These are phyloP conservation scores for Callosobruchus maculatus DNA, from an alignment of 2,888 invertebrate species.

Conservation along the genomic window DNA sequence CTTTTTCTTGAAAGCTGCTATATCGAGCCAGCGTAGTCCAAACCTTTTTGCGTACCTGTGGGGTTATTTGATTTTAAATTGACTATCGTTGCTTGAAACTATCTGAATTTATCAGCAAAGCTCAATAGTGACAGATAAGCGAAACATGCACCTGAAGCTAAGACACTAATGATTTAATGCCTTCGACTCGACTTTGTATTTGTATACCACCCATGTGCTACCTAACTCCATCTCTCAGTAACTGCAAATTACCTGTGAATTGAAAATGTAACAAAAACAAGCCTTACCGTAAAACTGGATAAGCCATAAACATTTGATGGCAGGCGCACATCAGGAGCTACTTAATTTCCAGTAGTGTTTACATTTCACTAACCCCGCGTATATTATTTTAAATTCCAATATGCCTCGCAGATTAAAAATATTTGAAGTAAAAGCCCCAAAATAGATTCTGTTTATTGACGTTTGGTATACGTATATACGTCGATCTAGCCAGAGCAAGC, in stretches of 20 bases:
- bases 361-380: constrained; percentile 20
- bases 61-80: no score
- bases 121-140: no score
- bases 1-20: no score
- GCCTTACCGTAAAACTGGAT: not conserved
- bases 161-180: no score
- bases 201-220: not conserved
- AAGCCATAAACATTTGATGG: not conserved
- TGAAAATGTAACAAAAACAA: not conserved
- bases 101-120: no score
- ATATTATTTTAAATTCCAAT: constrained; percentile 27
- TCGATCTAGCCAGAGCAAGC: not conserved
- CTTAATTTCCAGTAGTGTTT: constrained; percentile 18
- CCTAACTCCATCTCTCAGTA: not conserved
- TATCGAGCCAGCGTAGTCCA: no score
- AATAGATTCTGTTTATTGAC: constrained; percentile 34
- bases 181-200: no score
- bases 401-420: constrained; percentile 23
- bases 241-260: not conserved
- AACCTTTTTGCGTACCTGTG: no score
- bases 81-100: no score
- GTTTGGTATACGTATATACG: constrained; percentile 21
- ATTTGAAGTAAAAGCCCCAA: constrained; percentile 30
- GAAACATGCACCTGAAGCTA: no score
- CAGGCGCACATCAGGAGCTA: constrained; percentile 12